Conservation (phyloP, 2,888 invertebrate species). For the Proisotoma minuta region DNA sequence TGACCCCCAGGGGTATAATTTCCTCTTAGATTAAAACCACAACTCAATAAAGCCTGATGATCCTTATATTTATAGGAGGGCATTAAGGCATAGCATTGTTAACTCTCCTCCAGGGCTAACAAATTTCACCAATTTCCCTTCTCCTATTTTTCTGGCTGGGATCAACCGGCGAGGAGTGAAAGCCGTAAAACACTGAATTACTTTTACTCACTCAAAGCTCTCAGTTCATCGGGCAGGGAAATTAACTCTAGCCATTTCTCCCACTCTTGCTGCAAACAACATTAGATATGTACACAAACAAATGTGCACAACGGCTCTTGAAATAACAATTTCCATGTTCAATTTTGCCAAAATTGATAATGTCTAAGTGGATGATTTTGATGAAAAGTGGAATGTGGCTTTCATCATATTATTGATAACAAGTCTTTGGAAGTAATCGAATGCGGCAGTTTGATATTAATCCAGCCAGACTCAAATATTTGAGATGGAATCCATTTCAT, state of each 20-base stretch:
- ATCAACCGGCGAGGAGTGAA: background rate
- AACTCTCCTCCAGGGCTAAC: conserved; percentile 12
- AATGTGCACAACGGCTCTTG: too few relatives aligned
- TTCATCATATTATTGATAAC: too few relatives aligned
- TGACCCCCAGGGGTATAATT: conserved; percentile 47
- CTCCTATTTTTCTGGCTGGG: background rate
- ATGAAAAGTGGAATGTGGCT: too few relatives aligned
- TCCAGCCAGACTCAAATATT: conserved; percentile 3
- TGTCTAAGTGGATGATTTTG: too few relatives aligned
- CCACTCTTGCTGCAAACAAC: background rate
- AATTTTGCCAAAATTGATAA: too few relatives aligned
- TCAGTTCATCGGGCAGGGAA: background rate
- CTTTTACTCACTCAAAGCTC: background rate
- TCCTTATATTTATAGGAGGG: conserved; percentile 33
- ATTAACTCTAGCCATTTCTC: background rate
- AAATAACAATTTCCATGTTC: too few relatives aligned
- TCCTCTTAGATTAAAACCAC: conserved; percentile 48
- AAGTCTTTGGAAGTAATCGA: too few relatives aligned
- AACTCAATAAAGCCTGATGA: conserved; percentile 48
- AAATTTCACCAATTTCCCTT: conserved; percentile 18
- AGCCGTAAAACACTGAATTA: conserved; percentile 8
- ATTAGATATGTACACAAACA: too few relatives aligned
- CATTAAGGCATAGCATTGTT: conserved; percentile 5
- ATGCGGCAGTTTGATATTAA: background rate
- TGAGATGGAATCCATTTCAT: conserved; percentile 6